Percentiles rank a stretch among this genome's conserved stretches.
Evolutionary conservation across 2,797 vertebrate genomes (phyloP).

Genomic region (Chromobotia macracanthus): DNA sequence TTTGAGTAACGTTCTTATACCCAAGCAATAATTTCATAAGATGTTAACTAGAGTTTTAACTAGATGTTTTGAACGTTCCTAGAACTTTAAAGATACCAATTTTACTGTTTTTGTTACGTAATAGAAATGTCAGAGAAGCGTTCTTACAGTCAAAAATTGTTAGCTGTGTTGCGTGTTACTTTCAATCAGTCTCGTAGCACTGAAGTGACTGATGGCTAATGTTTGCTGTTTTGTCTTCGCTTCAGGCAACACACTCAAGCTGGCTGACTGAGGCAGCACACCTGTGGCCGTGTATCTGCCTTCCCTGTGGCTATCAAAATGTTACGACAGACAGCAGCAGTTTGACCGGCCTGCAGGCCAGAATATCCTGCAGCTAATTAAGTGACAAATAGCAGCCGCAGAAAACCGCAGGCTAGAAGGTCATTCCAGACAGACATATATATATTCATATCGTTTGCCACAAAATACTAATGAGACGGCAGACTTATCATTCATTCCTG

Average conservation of each 20-base stretch:
- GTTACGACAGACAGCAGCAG: conserved; percentile 28
- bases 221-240: conserved; percentile 14
- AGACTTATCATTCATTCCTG: conserved; percentile 40
- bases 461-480: conserved; percentile 53
- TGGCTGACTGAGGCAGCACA: conserved; percentile 38
- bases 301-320: conserved; percentile 47
- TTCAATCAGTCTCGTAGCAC: no score
- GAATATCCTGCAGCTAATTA: conserved; percentile 56
- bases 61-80: no score
- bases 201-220: conserved; percentile 5
- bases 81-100: no score
- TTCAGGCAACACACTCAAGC: conserved; percentile 39
- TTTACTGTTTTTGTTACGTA: no score
- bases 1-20: no score
- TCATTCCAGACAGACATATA: conserved; percentile 28
- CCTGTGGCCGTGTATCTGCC: conserved; percentile 36
- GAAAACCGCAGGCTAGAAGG: conserved; percentile 52
- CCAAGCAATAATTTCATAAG: no score
- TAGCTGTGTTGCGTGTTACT: no score
- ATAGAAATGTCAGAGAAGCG: no score
- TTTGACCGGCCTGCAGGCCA: conserved; percentile 48
- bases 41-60: no score
- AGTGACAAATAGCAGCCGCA: conserved; percentile 50
- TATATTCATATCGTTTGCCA: conserved; percentile 47
- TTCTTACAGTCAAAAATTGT: no score